phyloP scores from a whole-genome alignment of 2,888 invertebrate species.

The Hymenopus coronatus region DNA sequence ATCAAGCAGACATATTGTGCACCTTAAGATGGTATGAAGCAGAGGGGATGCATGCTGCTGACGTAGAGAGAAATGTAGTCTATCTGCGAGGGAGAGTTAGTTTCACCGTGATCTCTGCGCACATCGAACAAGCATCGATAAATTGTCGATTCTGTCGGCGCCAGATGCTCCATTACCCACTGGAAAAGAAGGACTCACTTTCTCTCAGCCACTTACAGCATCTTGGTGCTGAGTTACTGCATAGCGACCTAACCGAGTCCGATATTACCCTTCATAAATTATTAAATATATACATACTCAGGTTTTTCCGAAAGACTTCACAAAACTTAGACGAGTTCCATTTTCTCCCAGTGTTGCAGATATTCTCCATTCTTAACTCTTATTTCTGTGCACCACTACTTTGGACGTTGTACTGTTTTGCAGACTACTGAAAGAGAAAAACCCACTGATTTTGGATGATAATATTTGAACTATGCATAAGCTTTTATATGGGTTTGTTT shows the following conservation, averaged over 20 bases:
- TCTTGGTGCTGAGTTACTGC: background rate
- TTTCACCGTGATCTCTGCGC: background rate
- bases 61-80: background rate
- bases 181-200: background rate
- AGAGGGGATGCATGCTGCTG: background rate
- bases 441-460: no score
- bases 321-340: no score
- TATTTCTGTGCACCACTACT: no score
- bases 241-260: background rate
- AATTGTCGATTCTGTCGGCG: background rate
- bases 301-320: no score
- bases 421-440: no score
- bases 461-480: no score
- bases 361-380: no score
- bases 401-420: no score
- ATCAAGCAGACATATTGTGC: no score
- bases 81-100: background rate
- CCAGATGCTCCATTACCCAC: background rate
- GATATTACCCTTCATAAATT: background rate
- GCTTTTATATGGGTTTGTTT: no score
- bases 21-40: background rate
- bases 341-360: no score
- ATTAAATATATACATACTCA: background rate
- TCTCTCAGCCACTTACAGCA: background rate
- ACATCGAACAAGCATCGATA: background rate